Evolutionary conservation across 1,140 invertebrate species (phyloP).

Genomic region (Neotoxoptera formosana): DNA sequence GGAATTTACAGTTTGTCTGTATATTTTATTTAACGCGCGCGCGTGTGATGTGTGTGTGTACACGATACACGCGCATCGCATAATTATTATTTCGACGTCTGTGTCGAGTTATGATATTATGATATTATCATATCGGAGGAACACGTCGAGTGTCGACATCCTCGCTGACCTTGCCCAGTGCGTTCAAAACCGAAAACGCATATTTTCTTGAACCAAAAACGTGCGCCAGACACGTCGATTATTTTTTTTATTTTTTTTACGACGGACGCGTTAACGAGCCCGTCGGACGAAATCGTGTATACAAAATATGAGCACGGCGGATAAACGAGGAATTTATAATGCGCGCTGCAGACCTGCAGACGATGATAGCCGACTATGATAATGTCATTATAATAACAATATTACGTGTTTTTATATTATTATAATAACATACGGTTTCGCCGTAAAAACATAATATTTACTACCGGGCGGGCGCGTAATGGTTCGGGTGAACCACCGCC

Average conservation of each 20-base stretch:
- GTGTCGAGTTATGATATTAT: neutral
- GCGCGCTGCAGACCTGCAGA: neutral
- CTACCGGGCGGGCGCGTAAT: neutral
- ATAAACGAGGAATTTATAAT: constrained; percentile 4
- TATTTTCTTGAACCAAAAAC: neutral
- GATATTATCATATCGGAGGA: neutral
- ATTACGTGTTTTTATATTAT: neutral
- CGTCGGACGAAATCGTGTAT: neutral
- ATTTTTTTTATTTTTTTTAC: neutral
- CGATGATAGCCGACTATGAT: neutral
- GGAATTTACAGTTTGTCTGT: constrained; percentile 16
- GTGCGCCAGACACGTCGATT: neutral
- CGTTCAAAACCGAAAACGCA: neutral
- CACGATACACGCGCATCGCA: neutral
- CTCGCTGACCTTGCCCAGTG: neutral
- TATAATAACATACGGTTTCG: neutral
- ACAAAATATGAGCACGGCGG: too few relatives aligned
- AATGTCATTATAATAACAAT: constrained; percentile 14
- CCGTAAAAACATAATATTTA: constrained; percentile 5
- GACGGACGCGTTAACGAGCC: neutral
- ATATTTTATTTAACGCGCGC: neutral
- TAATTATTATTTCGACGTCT: neutral
- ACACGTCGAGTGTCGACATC: neutral
- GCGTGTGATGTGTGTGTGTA: neutral
- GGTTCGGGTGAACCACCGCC: neutral